Conservation (phyloP, 1,140 invertebrate genomes). For the Eurosta solidaginis region DNA sequence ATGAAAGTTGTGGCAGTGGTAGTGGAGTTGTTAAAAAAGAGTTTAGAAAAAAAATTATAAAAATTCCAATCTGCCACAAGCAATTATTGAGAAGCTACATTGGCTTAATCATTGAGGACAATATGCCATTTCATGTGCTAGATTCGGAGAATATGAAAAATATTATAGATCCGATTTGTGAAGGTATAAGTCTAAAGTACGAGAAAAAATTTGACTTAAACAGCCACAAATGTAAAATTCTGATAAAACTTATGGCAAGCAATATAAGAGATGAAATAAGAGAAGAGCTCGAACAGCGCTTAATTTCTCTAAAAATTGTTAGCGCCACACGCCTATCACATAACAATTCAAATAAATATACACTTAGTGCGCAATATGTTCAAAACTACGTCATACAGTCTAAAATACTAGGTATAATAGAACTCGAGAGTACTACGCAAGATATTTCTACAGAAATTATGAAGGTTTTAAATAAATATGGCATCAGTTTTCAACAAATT, state of each 20-base stretch:
- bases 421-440: constrained; percentile 28
- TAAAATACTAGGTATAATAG: constrained; percentile 33
- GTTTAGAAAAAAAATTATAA: background rate
- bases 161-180: constrained; percentile 23
- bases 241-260: background rate
- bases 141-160: background rate
- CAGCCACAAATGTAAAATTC: background rate
- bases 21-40: background rate
- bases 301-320: background rate
- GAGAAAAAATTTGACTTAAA: background rate
- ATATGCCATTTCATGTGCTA: background rate
- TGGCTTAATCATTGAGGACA: constrained; percentile 27
- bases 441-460: constrained; percentile 22
- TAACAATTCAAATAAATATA: constrained; percentile 34
- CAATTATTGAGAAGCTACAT: constrained; percentile 28
- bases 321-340: constrained; percentile 25
- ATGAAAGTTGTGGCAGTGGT: background rate
- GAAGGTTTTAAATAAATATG: background rate
- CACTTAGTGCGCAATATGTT: constrained; percentile 31
- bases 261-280: background rate
- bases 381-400: constrained; percentile 31
- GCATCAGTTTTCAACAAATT: background rate
- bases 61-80: background rate
- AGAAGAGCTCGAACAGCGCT: background rate
- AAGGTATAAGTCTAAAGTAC: background rate